These are phyloP conservation scores for Pica pica DNA, from an alignment of 2,113 vertebrate genomes.

Conservation along the genomic window DNA sequence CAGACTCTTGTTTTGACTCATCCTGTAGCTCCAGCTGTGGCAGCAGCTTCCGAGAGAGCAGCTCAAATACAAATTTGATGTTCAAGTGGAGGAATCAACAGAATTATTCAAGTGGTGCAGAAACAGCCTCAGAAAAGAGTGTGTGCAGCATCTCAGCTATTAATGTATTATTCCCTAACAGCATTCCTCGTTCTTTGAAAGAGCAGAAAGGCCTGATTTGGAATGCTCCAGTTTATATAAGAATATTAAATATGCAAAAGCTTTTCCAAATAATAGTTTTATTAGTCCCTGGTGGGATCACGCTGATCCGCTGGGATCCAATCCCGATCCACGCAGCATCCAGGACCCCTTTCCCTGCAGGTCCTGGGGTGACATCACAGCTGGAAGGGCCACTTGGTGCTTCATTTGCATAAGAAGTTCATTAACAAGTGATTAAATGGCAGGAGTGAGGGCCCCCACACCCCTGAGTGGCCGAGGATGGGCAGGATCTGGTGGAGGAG, in stretches of 20 bases:
- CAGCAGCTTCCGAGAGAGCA: neutral
- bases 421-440: neutral
- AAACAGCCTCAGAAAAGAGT: neutral
- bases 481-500: neutral
- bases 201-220: neutral
- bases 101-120: slow-evolving; percentile 13
- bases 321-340: neutral
- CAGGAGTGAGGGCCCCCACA: neutral
- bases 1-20: neutral
- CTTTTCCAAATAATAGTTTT: neutral
- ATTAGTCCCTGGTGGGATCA: neutral
- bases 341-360: neutral
- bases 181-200: neutral
- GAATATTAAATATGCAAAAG: neutral
- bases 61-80: neutral
- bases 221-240: neutral
- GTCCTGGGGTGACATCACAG: neutral
- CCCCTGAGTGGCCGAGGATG: neutral
- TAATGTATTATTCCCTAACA: neutral
- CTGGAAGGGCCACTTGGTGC: neutral
- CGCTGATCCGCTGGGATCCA: fast-evolving
- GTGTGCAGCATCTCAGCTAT: neutral
- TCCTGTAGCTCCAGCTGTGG: neutral
- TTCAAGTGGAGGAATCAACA: slow-evolving; percentile 12
- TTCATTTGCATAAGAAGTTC: neutral